A percentile compares a stretch with the other conserved stretches of the same genome.
Conservation (phyloP, 35 echinoderm and acorn worm species). For the Hemicentrotus pulcherrimus region DNA sequence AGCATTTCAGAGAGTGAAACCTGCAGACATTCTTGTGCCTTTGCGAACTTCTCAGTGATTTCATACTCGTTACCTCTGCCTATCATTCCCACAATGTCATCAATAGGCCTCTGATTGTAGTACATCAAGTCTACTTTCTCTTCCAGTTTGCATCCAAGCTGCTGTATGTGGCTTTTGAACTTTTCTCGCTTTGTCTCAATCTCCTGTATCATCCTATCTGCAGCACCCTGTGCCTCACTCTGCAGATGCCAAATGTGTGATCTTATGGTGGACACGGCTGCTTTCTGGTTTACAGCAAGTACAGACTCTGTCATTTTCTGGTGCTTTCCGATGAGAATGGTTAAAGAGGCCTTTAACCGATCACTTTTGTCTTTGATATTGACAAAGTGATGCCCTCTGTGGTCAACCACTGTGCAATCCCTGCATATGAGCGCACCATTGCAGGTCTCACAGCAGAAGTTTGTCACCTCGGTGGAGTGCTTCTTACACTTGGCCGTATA, state of each 20-base stretch:
- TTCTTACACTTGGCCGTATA: conserved; percentile 22
- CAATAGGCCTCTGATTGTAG: not conserved
- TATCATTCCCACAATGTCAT: conserved; percentile 30
- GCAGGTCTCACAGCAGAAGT: conserved; percentile 29
- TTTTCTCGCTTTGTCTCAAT: not conserved
- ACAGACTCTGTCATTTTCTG: conserved; percentile 18
- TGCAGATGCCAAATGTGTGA: not conserved
- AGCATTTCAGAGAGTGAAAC: not conserved
- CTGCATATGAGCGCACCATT: not conserved
- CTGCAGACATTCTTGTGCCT: not conserved
- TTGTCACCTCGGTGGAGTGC: conserved; percentile 8
- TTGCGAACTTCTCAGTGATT: not conserved
- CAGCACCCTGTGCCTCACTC: not conserved
- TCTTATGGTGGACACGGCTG: not conserved
- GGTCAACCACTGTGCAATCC: conserved; percentile 15
- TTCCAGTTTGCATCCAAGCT: not conserved
- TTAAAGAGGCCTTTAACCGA: not conserved
- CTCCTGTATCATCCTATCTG: not conserved
- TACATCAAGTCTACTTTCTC: not conserved
- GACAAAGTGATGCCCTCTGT: conserved; percentile 19
- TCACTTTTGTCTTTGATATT: conserved; percentile 8
- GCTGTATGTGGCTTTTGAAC: not conserved
- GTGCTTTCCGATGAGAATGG: not conserved
- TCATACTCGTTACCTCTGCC: conserved; percentile 32
- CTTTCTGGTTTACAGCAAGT: not conserved